These are phyloP conservation scores for Drosophila eohydei DNA, from an alignment of 2,888 invertebrate genomes.

Conservation along the genomic window DNA sequence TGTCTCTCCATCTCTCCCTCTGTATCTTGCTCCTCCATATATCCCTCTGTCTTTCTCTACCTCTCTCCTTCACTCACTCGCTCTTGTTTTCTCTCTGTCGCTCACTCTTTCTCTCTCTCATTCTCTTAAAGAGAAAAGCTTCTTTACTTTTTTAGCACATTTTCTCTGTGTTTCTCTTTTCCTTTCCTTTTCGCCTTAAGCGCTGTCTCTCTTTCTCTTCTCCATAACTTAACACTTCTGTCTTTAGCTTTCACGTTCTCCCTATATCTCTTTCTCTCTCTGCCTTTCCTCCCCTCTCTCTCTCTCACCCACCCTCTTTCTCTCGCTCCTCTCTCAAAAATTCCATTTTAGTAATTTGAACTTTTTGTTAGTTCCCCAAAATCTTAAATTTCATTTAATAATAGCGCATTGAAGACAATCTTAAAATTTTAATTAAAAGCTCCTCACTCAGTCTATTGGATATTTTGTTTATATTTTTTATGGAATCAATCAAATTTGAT, in stretches of 20 bases:
- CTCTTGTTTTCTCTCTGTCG: background rate
- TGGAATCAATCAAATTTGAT: constrained; percentile 65
- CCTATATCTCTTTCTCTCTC: background rate
- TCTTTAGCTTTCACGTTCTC: too few species aligned
- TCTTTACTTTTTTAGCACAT: too few species aligned
- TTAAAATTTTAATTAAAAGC: constrained; percentile 52
- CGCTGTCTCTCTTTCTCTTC: too few species aligned
- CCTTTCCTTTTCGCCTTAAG: too few species aligned
- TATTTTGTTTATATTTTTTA: constrained; percentile 60
- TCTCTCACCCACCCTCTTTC: background rate
- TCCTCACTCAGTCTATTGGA: background rate
- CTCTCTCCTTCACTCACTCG: too few species aligned
- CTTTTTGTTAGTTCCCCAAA: background rate
- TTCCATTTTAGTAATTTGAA: background rate
- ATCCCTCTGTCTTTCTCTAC: too few species aligned
- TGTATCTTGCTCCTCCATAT: too few species aligned
- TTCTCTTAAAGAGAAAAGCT: background rate
- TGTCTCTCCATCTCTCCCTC: too few species aligned
- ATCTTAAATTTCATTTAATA: constrained; percentile 14
- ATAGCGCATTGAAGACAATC: constrained; percentile 21
- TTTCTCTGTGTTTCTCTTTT: too few species aligned
- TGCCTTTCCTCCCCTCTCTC: background rate
- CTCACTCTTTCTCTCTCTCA: background rate
- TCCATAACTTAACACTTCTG: too few species aligned
- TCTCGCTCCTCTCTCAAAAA: background rate